Percentiles rank a stretch among this genome's conserved stretches.
Conservation (phyloP, 2,797 vertebrate species). For the Chrosomus eos region DNA sequence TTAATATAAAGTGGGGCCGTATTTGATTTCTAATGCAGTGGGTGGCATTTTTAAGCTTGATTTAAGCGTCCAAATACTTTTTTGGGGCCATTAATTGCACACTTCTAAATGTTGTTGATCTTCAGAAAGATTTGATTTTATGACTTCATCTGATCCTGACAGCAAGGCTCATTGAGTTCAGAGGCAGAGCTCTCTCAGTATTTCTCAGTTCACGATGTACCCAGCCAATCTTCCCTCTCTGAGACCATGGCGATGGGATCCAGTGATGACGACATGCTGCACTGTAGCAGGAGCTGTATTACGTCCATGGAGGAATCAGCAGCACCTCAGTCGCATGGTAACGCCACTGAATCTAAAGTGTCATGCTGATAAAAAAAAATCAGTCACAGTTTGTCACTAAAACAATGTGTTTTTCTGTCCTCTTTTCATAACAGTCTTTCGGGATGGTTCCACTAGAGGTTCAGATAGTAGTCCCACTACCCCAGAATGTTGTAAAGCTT, state of each 20-base stretch:
- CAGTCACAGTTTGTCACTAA: not conserved
- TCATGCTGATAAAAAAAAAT: not conserved
- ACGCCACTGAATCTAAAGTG: not conserved
- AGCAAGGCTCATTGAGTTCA: conserved; percentile 87
- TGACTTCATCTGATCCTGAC: conserved; percentile 49
- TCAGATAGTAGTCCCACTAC: conserved; percentile 51
- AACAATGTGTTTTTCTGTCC: not conserved
- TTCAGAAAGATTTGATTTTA: conserved; percentile 12
- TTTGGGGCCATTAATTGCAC: not conserved
- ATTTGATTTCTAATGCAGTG: no score
- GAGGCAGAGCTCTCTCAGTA: conserved; percentile 90
- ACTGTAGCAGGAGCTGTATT: conserved; percentile 76
- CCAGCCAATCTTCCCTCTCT: conserved; percentile 75
- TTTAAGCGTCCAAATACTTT: not conserved
- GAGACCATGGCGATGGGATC: conserved; percentile 76
- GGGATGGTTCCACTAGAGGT: conserved; percentile 65
- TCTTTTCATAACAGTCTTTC: conserved; percentile 61
- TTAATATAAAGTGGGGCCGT: no score
- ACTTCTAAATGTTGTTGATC: not conserved
- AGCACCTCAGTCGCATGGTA: conserved; percentile 68
- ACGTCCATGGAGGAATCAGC: conserved; percentile 72
- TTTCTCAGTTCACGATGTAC: conserved; percentile 76
- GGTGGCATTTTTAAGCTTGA: not conserved
- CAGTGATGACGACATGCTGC: conserved; percentile 79
- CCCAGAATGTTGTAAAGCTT: conserved; percentile 60